Evolutionary conservation across 1,140 invertebrate species (phyloP).

Genomic region (Drosophila eugracilis): DNA sequence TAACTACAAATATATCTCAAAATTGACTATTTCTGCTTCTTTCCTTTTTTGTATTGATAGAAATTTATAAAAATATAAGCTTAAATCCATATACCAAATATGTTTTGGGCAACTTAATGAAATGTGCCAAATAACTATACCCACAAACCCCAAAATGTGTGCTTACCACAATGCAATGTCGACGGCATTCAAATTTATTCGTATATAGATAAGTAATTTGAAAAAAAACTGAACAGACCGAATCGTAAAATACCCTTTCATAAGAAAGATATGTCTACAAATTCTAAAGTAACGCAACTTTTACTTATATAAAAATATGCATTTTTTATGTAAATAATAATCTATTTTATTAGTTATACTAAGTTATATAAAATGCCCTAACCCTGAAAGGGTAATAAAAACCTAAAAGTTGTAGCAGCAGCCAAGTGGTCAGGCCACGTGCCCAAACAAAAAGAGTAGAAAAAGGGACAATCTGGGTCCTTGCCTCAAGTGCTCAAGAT

Average conservation of each 20-base stretch:
- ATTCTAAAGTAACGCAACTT: no score
- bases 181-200: neutral
- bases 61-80: no score
- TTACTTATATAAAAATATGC: no score
- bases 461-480: conserved; percentile 52
- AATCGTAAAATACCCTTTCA: neutral
- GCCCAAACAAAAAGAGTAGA: conserved; percentile 35
- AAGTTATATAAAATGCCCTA: neutral
- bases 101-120: no score
- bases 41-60: no score
- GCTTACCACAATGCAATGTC: neutral
- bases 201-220: neutral
- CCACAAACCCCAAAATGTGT: neutral
- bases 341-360: no score
- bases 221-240: no score
- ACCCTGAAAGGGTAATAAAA: neutral
- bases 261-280: no score
- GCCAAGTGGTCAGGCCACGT: conserved; percentile 60
- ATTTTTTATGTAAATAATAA: no score
- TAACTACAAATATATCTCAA: no score
- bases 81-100: no score
- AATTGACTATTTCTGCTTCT: no score
- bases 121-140: neutral
- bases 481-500: conserved; percentile 66
- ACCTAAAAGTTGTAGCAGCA: conserved; percentile 28